phyloP scores from a whole-genome alignment of 2,797 vertebrate species.

The Parauchenoglanis ngamensis region DNA sequence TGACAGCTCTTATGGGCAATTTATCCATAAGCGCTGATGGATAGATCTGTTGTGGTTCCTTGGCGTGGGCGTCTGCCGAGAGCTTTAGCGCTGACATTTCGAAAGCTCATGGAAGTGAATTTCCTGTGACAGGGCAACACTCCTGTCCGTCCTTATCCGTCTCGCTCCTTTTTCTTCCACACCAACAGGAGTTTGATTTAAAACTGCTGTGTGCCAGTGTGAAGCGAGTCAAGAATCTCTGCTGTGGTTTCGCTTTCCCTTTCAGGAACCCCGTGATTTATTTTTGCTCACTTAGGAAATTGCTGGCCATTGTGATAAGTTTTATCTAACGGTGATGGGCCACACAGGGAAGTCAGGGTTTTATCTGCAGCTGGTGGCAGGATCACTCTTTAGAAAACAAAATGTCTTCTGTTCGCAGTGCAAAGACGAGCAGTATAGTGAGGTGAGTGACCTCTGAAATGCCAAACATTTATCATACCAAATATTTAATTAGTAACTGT shows the following conservation, averaged over 20 bases:
- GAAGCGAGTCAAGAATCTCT: constrained; percentile 14
- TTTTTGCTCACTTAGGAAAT: constrained; percentile 10
- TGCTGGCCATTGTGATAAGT: constrained; percentile 25
- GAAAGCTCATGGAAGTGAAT: constrained; percentile 45
- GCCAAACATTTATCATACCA: background rate
- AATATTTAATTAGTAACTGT: too few relatives aligned
- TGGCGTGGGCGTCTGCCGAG: constrained; percentile 28
- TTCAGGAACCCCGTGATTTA: background rate
- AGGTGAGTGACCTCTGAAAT: background rate
- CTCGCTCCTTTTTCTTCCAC: constrained; percentile 1
- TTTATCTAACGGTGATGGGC: constrained; percentile 13
- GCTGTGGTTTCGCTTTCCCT: background rate
- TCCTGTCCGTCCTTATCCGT: constrained; percentile 21
- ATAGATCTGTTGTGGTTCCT: constrained; percentile 44
- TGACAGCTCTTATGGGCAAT: constrained; percentile 50
- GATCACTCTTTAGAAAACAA: background rate
- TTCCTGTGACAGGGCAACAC: constrained; percentile 43
- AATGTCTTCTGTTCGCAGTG: background rate
- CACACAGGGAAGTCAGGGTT: constrained; percentile 9
- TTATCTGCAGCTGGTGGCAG: background rate
- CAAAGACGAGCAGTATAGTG: background rate
- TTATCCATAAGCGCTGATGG: constrained; percentile 50
- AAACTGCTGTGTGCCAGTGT: background rate
- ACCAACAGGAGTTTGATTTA: constrained; percentile 21
- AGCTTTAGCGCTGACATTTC: constrained; percentile 41